phyloP scores from a whole-genome alignment of 2,113 vertebrate species.

The Hystrix cristata region DNA sequence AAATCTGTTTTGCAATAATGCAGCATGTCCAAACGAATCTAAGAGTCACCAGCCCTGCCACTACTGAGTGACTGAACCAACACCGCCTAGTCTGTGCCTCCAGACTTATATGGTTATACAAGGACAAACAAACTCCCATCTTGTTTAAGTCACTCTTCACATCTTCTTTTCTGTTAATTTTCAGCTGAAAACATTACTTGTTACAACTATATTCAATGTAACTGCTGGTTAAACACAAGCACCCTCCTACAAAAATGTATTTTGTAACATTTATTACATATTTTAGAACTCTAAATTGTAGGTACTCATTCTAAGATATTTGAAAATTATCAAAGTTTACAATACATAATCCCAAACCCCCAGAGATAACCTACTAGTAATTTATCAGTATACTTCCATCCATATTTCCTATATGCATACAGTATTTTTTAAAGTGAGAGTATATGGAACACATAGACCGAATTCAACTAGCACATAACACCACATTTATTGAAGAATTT shows the following conservation, averaged over 20 bases:
- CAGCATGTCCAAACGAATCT: conserved; percentile 46
- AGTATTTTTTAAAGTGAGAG: conserved; percentile 42
- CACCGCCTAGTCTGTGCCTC: neutral
- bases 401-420: neutral
- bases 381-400: neutral
- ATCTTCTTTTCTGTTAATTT: conserved; percentile 50
- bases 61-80: neutral
- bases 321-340: conserved; percentile 54
- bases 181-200: conserved; percentile 55
- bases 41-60: neutral
- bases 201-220: neutral
- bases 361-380: conserved; percentile 46
- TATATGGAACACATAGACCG: neutral
- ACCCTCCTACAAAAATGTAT: neutral
- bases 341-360: conserved; percentile 17
- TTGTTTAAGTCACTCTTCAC: conserved; percentile 26
- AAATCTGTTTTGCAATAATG: conserved; percentile 51
- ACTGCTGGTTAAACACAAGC: conserved; percentile 46
- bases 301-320: conserved; percentile 45
- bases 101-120: neutral
- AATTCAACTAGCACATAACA: conserved; percentile 21
- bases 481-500: conserved; percentile 13
- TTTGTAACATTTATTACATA: conserved; percentile 24
- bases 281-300: conserved; percentile 50
- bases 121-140: neutral